A percentile compares a stretch with the other conserved stretches of the same genome.
These are phyloP conservation scores for Phenacoccus solenopsis DNA, from an alignment of 1,140 invertebrate genomes.

Conservation along the genomic window DNA sequence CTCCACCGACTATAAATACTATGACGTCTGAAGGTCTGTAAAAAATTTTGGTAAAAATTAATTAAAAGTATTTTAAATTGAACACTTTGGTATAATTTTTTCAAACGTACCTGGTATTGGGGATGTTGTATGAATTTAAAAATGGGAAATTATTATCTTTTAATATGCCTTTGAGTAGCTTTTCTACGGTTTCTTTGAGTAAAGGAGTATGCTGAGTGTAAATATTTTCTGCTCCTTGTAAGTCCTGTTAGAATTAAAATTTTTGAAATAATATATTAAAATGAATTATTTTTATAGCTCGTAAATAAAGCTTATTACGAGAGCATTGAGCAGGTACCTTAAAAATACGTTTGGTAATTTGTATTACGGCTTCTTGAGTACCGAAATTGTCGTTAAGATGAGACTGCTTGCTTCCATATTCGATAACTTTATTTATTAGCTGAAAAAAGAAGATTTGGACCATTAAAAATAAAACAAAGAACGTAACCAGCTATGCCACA, in stretches of 20 bases:
- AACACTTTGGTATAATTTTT: no score
- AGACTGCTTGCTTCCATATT: conserved; percentile 66
- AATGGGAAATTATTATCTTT: conserved; percentile 71
- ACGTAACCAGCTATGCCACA: no score
- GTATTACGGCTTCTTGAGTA: conserved; percentile 72
- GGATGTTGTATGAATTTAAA: conserved; percentile 41
- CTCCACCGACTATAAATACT: conserved; percentile 91
- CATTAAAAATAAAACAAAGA: no score
- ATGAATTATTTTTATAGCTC: not conserved
- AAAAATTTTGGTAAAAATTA: conserved; percentile 22
- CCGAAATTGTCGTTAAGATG: conserved; percentile 67
- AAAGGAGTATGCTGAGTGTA: conserved; percentile 90
- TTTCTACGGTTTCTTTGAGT: conserved; percentile 72
- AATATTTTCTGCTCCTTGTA: conserved; percentile 92
- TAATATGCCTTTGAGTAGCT: conserved; percentile 75
- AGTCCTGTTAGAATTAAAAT: conserved; percentile 48
- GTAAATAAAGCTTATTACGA: not conserved
- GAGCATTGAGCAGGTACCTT: conserved; percentile 42
- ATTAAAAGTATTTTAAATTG: not conserved
- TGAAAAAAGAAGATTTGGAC: conserved; percentile 30
- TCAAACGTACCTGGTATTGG: conserved; percentile 22
- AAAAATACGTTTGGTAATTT: conserved; percentile 81
- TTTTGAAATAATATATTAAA: no score
- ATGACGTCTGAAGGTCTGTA: conserved; percentile 77
- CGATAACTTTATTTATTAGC: conserved; percentile 56